Base-by-base conservation (phyloP, 2,888 invertebrate species). In the Heliothis peltigera region DNA sequence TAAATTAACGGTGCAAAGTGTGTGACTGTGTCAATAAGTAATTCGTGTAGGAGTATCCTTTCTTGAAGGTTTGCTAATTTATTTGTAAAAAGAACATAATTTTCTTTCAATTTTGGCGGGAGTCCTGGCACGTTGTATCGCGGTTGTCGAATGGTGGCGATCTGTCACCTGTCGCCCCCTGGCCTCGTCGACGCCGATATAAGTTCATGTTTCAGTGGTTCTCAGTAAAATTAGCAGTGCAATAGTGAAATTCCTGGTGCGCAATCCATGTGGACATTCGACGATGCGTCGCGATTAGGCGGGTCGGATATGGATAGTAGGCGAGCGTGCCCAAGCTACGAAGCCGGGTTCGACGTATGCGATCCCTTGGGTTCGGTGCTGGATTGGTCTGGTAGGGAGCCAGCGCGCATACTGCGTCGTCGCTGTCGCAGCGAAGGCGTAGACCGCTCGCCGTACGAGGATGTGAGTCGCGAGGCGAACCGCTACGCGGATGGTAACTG, bases 391-490 rank as follows among this genome's bases (percentile, higher is more conserved):
- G 88, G 88, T 67, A 87, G 91, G 59, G 89, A 88, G 70, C 90
- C 93, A 77, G 94, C 93, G 65, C 91, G 92, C 47, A 92, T 94
- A 70, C 79, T 93, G 79, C 91, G 95, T 76, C 92, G 95, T 59
- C 92, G 95, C 77, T 95, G 95, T 83, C 94, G 94, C 80, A 95
- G 95, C 82, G 95, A 95, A 81, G 94, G 95, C 54, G 86, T 95
- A 48, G 95, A 95, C 75, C 90, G 94, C 55, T 94, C 95, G 75
- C 94, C 95, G 53, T 95, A 92, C 82, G 95, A 95, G 88, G 92
- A 94, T 92, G 92, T 83, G 74, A 89, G 83, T 78, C 88, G 91
- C 61, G 92, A 92, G 74, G 66, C 57, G 25, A 86, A 84, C 67
- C 88, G 89, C 66, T 92, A 87, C 55, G 88, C 89, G 63, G 93